These are phyloP conservation scores for Ctenopoma kingsleyae DNA, from an alignment of 2,797 vertebrate species.

Conservation along the genomic window DNA sequence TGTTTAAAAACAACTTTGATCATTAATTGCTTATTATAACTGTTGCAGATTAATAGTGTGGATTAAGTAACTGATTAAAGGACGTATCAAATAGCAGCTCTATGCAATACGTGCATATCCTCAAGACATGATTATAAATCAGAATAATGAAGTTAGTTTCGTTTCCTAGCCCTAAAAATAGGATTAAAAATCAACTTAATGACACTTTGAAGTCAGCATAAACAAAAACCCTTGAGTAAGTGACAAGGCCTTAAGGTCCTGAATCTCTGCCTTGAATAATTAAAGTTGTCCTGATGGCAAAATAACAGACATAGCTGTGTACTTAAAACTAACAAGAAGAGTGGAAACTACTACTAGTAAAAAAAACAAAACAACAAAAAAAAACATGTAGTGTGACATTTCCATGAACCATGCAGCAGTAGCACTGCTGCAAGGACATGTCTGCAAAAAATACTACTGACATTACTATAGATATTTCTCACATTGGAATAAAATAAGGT, in stretches of 20 bases:
- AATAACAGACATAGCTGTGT: slow-evolving; percentile 8
- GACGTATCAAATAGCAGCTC: background rate
- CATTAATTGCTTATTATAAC: background rate
- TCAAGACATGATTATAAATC: background rate
- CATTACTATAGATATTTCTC: too few relatives aligned
- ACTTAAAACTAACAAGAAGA: background rate
- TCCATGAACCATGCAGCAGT: background rate
- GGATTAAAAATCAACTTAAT: background rate
- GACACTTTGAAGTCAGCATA: background rate
- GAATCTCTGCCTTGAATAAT: slow-evolving; percentile 17
- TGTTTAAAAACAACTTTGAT: background rate
- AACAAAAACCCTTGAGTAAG: background rate
- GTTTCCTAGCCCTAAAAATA: background rate
- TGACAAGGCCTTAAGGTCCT: background rate
- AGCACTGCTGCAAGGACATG: background rate
- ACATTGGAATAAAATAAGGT: background rate
- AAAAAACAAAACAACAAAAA: too few relatives aligned
- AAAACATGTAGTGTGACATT: background rate
- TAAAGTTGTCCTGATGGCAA: slow-evolving; percentile 16
- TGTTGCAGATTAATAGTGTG: background rate
- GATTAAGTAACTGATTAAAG: too few relatives aligned
- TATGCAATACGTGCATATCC: background rate
- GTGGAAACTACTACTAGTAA: background rate
- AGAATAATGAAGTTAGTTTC: too few relatives aligned
- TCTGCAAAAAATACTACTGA: background rate